Evolutionary conservation across 2,113 vertebrate genomes (phyloP).

Genomic region (Pogona vitticeps): DNA sequence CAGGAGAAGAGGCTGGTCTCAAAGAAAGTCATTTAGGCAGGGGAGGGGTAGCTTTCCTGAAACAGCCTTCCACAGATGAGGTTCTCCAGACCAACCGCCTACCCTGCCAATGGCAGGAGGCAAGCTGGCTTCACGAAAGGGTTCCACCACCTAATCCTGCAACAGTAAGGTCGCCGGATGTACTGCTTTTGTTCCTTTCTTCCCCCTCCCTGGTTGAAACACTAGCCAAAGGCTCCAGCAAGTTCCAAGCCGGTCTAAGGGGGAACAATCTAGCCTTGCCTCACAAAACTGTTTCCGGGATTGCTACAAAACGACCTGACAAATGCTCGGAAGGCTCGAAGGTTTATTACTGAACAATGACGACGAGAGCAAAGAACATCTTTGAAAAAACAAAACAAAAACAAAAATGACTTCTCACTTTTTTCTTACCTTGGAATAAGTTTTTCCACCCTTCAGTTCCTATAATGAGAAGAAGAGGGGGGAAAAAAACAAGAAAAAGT

Average conservation of each 20-base stretch:
- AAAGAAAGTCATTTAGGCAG: neutral
- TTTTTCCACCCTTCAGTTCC: slow-evolving; percentile 98
- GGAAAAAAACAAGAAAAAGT: slow-evolving; percentile 47
- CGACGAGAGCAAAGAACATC: neutral
- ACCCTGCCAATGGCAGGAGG: too few species aligned
- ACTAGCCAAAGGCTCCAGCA: neutral
- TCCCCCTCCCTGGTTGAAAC: too few species aligned
- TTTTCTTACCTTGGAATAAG: slow-evolving; percentile 93
- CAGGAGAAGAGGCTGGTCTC: neutral
- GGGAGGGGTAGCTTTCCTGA: neutral
- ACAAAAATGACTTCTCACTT: neutral
- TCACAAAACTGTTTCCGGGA: neutral
- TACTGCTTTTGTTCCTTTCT: too few species aligned
- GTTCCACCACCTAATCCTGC: too few species aligned
- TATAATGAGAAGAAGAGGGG: slow-evolving; percentile 80
- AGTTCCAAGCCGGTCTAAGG: neutral
- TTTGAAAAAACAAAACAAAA: too few species aligned
- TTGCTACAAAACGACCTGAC: neutral
- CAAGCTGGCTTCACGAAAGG: too few species aligned
- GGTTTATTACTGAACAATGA: neutral
- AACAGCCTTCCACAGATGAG: neutral
- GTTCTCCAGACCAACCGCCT: too few species aligned
- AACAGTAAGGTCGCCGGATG: too few species aligned
- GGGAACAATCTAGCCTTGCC: neutral
- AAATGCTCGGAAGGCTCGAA: neutral